Conservation (phyloP, 1,140 invertebrate species). For the Conus ventricosus region DNA sequence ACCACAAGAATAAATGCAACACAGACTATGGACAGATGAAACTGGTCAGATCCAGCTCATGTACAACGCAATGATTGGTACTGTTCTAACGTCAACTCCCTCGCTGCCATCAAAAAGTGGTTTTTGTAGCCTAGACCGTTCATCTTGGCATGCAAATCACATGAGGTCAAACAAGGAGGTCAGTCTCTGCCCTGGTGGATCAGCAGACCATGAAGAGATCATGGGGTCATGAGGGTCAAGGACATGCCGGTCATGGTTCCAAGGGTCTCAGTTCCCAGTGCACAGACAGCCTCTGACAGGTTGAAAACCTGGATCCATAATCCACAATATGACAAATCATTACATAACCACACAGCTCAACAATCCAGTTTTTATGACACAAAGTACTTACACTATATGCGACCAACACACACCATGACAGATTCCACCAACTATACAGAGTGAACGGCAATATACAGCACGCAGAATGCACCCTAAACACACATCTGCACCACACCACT, state of each 20-base stretch:
- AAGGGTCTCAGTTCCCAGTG: not conserved
- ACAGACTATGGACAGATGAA: not conserved
- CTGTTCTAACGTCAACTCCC: not conserved
- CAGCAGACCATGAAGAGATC: constrained; percentile 10
- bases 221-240: constrained; percentile 8
- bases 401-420: not conserved
- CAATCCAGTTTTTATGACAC: too few species aligned
- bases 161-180: constrained; percentile 5
- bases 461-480: not conserved
- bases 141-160: not conserved
- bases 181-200: not conserved
- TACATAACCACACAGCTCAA: too few species aligned
- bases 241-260: not conserved
- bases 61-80: not conserved
- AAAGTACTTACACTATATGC: not conserved
- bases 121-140: not conserved
- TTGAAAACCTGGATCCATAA: not conserved
- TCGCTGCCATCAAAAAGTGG: constrained; percentile 20
- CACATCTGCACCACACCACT: too few species aligned
- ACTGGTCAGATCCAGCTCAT: not conserved
- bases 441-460: not conserved
- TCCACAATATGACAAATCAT: not conserved
- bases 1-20: not conserved
- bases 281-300: not conserved
- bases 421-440: not conserved